phyloP scores from a whole-genome alignment of 2,797 vertebrate species.

The Thamnophis elegans region DNA sequence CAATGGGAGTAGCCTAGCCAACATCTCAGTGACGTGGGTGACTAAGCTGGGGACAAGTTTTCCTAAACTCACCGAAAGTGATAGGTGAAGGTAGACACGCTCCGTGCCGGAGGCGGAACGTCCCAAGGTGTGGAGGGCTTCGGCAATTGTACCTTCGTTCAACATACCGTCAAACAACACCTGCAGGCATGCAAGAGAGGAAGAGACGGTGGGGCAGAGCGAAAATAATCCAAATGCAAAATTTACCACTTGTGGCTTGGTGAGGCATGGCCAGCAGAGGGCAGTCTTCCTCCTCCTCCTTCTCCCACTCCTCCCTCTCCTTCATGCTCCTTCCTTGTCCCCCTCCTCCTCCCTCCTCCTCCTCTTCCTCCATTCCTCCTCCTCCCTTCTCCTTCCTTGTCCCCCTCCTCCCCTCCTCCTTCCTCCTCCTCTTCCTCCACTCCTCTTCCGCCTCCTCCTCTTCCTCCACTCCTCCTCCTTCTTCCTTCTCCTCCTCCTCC shows the following conservation, averaged over 20 bases:
- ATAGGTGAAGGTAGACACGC: slow-evolving; percentile 77
- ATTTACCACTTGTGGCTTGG: not conserved
- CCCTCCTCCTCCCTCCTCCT: no score
- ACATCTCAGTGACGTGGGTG: no score
- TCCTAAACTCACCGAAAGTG: slow-evolving; percentile 79
- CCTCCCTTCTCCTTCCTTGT: no score
- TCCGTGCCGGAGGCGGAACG: slow-evolving; percentile 75
- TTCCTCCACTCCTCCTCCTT: rapidly evolving
- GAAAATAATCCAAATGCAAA: not conserved
- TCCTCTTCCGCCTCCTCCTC: no score
- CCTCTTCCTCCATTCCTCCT: no score
- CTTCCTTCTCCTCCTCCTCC: no score
- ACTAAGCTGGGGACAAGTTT: not conserved
- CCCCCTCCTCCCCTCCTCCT: no score
- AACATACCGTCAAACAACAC: slow-evolving; percentile 70
- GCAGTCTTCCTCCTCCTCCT: not conserved
- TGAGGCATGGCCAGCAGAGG: not conserved
- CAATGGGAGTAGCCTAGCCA: no score
- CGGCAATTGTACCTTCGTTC: slow-evolving; percentile 70
- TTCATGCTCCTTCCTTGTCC: no score
- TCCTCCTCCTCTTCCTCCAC: no score
- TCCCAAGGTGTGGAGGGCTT: slow-evolving; percentile 74
- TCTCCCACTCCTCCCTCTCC: no score
- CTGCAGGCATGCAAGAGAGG: slow-evolving; percentile 35
- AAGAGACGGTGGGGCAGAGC: not conserved